Evolutionary conservation across 1,140 invertebrate species (phyloP).

Genomic region (Hermatobates lingyangjiaoensis): DNA sequence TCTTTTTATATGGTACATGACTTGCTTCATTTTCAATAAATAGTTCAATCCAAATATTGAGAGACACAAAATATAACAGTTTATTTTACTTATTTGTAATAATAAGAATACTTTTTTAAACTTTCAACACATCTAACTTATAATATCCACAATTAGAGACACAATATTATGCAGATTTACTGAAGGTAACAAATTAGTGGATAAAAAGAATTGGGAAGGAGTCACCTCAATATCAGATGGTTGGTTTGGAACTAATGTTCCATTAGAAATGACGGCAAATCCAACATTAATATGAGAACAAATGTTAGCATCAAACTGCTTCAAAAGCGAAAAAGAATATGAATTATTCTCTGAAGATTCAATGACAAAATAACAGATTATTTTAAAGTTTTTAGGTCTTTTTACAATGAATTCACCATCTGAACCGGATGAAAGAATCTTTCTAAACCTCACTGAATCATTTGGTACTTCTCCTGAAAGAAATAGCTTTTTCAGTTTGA

Average conservation of each 20-base stretch:
- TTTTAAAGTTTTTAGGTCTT: too few species aligned
- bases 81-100: not conserved
- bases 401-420: too few species aligned
- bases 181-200: not conserved
- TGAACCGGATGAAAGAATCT: too few species aligned
- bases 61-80: not conserved
- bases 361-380: too few species aligned
- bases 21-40: too few species aligned
- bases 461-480: too few species aligned
- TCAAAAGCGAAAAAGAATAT: too few species aligned
- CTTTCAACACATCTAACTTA: not conserved
- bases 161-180: constrained; percentile 3
- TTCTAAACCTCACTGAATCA: too few species aligned
- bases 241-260: constrained; percentile 29
- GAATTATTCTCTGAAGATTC: too few species aligned
- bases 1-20: too few species aligned
- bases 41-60: too few species aligned
- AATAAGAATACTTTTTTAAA: not conserved
- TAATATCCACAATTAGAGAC: not conserved
- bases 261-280: constrained; percentile 44
- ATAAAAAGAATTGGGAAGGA: not conserved
- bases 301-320: constrained; percentile 29
- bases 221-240: constrained; percentile 22
- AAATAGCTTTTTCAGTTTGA: too few species aligned
- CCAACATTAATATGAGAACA: constrained; percentile 69